phyloP scores from a whole-genome alignment of 2,113 vertebrate genomes.

The Forbesichthys papilliferus region DNA sequence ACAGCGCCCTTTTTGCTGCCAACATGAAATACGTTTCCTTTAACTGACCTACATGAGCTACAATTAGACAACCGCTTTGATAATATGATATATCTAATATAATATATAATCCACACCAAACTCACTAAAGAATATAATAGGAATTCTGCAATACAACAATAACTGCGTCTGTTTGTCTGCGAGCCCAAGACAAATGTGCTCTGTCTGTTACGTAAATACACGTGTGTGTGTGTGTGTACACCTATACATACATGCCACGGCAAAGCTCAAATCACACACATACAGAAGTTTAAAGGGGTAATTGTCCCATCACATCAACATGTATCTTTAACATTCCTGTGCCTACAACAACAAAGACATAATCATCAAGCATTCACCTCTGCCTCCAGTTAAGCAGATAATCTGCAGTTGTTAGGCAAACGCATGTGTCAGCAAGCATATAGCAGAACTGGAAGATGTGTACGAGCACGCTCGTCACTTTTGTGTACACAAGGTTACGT shows the following conservation, averaged over 20 bases:
- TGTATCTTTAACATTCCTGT: constrained; percentile 2
- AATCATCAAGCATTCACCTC: not conserved
- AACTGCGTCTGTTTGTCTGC: constrained; percentile 19
- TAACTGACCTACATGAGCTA: constrained; percentile 63
- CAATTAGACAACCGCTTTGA: constrained; percentile 59
- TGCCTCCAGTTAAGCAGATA: not conserved
- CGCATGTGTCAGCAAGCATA: not conserved
- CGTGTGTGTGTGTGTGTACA: not conserved
- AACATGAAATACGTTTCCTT: constrained; percentile 46
- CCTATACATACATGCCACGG: not conserved
- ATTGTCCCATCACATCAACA: too few relatives aligned
- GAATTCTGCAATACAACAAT: constrained; percentile 21
- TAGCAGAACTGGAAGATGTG: not conserved
- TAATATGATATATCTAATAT: constrained; percentile 25
- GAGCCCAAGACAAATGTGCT: not conserved
- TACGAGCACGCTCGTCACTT: not conserved
- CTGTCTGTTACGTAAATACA: not conserved
- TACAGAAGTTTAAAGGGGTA: too few relatives aligned
- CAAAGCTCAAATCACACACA: too few relatives aligned
- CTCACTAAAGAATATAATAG: constrained; percentile 12
- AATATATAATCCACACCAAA: not conserved
- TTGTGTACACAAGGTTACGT: not conserved
- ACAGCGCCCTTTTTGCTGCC: constrained; percentile 20
- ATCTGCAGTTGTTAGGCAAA: constrained; percentile 10
- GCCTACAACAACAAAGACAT: not conserved